Evolutionary conservation across 1,140 invertebrate species (phyloP).

Genomic region (Cheumatopsyche charites): DNA sequence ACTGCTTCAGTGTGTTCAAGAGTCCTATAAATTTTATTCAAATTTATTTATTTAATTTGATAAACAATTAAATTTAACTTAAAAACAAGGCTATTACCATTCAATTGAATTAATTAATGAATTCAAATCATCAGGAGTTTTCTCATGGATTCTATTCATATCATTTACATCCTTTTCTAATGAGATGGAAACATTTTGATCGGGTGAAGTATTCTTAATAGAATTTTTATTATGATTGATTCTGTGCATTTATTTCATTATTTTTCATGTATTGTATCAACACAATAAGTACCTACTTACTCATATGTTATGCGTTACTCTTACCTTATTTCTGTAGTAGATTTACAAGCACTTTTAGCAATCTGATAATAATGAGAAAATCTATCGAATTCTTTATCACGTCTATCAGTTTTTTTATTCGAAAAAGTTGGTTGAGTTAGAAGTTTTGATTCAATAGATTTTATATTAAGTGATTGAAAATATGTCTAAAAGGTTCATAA

Average conservation of each 20-base stretch:
- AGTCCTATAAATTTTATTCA: constrained; percentile 62
- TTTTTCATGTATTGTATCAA: background rate
- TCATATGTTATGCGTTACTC: background rate
- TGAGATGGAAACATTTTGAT: background rate
- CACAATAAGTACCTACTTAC: no score
- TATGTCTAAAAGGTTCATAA: background rate
- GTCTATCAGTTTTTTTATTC: background rate
- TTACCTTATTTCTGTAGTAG: constrained; percentile 8
- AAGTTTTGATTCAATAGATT: background rate
- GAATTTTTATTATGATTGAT: background rate
- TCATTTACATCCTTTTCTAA: background rate
- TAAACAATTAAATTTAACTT: constrained; percentile 43
- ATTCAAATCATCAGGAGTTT: constrained; percentile 7
- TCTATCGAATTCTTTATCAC: background rate
- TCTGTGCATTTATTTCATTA: background rate
- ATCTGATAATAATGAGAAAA: constrained; percentile 23
- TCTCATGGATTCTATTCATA: background rate
- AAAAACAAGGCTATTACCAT: constrained; percentile 27
- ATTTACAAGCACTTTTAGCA: constrained; percentile 3
- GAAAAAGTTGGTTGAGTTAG: background rate
- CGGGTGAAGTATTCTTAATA: background rate
- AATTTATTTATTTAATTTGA: constrained; percentile 49
- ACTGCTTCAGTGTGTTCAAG: constrained; percentile 72
- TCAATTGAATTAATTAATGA: constrained; percentile 21
- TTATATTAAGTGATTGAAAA: background rate